Conservation (phyloP, 2,797 vertebrate genomes). For the Dendrocincla fuliginosa region DNA sequence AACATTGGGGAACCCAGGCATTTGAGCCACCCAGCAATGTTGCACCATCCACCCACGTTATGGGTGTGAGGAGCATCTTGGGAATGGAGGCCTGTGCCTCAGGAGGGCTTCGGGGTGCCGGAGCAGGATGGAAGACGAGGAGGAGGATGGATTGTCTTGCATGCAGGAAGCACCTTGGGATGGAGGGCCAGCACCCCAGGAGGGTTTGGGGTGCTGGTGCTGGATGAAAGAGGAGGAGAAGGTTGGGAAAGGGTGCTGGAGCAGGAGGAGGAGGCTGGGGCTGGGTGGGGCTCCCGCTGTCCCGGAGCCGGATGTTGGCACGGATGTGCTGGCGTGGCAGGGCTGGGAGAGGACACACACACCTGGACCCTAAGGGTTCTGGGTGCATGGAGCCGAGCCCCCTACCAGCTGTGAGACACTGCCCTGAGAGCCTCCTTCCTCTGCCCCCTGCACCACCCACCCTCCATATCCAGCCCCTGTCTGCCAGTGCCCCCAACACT, state of each 20-base stretch:
- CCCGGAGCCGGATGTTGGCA: conserved; percentile 52
- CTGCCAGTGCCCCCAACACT: not conserved
- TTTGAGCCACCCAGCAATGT: not conserved
- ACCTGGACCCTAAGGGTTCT: not conserved
- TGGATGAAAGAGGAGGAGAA: not conserved
- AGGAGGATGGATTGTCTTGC: not conserved
- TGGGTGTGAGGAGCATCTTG: rapidly evolving
- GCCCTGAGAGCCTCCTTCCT: not conserved
- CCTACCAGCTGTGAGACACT: not conserved
- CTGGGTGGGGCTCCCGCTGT: conserved; percentile 13
- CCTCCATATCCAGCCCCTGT: not conserved
- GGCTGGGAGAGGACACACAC: not conserved
- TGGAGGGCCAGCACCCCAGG: rapidly evolving
- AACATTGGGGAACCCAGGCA: rapidly evolving
- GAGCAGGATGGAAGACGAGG: not conserved
- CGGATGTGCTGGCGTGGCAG: conserved; percentile 50
- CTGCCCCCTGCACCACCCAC: not conserved
- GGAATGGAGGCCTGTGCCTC: rapidly evolving
- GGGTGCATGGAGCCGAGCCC: not conserved
- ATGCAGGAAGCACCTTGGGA: not conserved
- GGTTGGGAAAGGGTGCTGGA: conserved; percentile 40
- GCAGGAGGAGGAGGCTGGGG: not conserved
- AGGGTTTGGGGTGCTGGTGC: not conserved
- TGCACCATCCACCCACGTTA: not conserved
- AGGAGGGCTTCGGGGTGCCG: not conserved